Conservation (phyloP, 2,888 invertebrate genomes). For the Drosophila prolongata region DNA sequence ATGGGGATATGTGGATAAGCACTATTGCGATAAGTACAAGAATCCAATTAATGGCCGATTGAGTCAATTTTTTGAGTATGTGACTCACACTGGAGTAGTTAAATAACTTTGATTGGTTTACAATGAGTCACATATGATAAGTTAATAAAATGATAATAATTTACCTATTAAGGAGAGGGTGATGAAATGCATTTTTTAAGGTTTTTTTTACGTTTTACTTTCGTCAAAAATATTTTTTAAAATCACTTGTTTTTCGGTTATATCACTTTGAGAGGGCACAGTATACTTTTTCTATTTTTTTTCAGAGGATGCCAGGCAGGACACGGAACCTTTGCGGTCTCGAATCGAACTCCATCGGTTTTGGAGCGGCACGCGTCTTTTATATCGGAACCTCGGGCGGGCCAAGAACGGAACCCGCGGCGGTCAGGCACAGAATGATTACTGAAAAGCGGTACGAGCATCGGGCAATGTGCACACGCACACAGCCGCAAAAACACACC, state of each 20-base stretch:
- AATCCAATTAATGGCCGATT: slow-evolving; percentile 27
- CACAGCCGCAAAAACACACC: slow-evolving; percentile 14
- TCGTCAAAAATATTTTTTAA: not conserved
- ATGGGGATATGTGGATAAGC: slow-evolving; percentile 19
- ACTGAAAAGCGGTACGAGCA: slow-evolving; percentile 78
- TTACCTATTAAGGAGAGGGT: slow-evolving; percentile 36
- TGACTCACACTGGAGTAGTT: slow-evolving; percentile 13
- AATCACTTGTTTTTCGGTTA: slow-evolving; percentile 2
- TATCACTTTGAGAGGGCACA: slow-evolving; percentile 27
- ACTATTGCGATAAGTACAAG: slow-evolving; percentile 15
- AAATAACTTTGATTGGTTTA: slow-evolving; percentile 10
- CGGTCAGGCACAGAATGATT: slow-evolving; percentile 82
- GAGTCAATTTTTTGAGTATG: slow-evolving; percentile 3
- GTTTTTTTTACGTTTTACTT: not conserved
- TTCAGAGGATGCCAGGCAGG: slow-evolving; percentile 51
- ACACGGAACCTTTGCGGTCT: slow-evolving; percentile 57
- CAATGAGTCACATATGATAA: slow-evolving; percentile 18
- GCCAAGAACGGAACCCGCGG: slow-evolving; percentile 75
- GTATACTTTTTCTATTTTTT: slow-evolving; percentile 13
- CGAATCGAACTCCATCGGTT: slow-evolving; percentile 68
- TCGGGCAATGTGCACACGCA: slow-evolving; percentile 52
- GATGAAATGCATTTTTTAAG: slow-evolving; percentile 31
- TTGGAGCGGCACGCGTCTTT: slow-evolving; percentile 59
- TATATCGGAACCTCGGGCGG: slow-evolving; percentile 57
- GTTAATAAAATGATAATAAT: not conserved